Base-by-base conservation (phyloP, 1,140 invertebrate species). In the Belonocnema kinseyi region DNA sequence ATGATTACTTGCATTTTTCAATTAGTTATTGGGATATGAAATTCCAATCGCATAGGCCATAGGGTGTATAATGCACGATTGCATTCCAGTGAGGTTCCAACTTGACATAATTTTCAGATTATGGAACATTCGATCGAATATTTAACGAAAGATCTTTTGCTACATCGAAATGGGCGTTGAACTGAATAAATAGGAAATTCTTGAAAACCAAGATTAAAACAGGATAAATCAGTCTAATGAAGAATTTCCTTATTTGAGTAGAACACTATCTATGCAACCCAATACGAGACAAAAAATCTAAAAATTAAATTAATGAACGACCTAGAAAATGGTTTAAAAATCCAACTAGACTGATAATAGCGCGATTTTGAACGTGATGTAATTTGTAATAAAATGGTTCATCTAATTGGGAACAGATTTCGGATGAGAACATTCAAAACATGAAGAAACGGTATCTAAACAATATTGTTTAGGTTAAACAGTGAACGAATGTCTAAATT, bases 241-340 rank as follows among this genome's bases (percentile, higher is more conserved):
- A 33, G 40, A 66, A 66, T 66, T 66, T 66, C 13, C 3, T 21
- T 66, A 66, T 66, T 66, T 66, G 40, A 33, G 26, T 40, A 33
- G 13, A 66, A 66, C 58, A 66, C 8, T 40, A 26, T 14, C 1
- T 54, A 54, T 17, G 17, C 1, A 54, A n/a, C 11, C 26, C 14
- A 13, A 16, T 40, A 66, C 26, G 13, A 33, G 58, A 26, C 21
- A 66, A 40, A 40, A 33, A 16, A 66, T 14, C 40, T 66, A 66
- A 66, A 13, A 66, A 26, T 26, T 33, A 26, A 66, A 66, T 66
- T 2, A 33, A 33, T 33, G 2, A 33, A 33, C 26, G 58, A 66
- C 19, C 21, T 26, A 16, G 19, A 10, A 66, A 66, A 66, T 66
- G 58, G 58, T 26, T 66, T 66, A 66, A 66, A 66, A 16, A 66